Evolutionary conservation across 2,888 invertebrate genomes (phyloP).

Genomic region (Gisinianus flammeolus): DNA sequence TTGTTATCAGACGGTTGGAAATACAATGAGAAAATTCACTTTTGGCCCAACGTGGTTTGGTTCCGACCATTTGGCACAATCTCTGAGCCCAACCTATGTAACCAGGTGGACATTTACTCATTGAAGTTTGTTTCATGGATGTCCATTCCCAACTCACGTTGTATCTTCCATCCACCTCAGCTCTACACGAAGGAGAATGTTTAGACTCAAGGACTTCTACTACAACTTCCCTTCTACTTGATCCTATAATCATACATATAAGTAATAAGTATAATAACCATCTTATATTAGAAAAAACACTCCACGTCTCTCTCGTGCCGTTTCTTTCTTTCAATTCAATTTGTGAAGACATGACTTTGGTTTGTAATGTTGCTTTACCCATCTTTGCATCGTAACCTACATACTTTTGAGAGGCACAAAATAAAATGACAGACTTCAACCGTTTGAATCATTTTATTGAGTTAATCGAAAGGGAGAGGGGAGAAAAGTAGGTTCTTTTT

Average conservation of each 20-base stretch:
- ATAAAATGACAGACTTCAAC: no score
- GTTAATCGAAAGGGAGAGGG: neutral
- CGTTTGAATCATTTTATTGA: neutral
- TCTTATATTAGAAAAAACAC: neutral
- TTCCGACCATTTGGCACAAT: slow-evolving; percentile 35
- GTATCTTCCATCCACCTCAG: slow-evolving; percentile 41
- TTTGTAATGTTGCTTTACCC: no score
- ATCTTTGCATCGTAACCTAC: no score
- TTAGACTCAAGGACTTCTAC: slow-evolving; percentile 51
- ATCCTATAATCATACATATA: slow-evolving; percentile 29
- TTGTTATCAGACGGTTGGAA: slow-evolving; percentile 33
- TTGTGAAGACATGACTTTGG: no score
- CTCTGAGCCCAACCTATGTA: slow-evolving; percentile 51
- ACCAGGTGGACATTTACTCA: slow-evolving; percentile 48
- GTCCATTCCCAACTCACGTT: slow-evolving; percentile 39
- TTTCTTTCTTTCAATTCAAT: neutral
- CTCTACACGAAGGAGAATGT: slow-evolving; percentile 50
- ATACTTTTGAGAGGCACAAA: no score
- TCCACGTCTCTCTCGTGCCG: neutral
- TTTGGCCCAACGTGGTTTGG: slow-evolving; percentile 28
- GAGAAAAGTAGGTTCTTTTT: no score
- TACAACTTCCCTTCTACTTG: slow-evolving; percentile 39
- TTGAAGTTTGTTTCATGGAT: slow-evolving; percentile 45
- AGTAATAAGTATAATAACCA: slow-evolving; percentile 7
- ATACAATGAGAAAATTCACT: slow-evolving; percentile 43